These are phyloP conservation scores for Aspidiotus rigidus DNA, from an alignment of 2,888 invertebrate genomes.

Conservation along the genomic window DNA sequence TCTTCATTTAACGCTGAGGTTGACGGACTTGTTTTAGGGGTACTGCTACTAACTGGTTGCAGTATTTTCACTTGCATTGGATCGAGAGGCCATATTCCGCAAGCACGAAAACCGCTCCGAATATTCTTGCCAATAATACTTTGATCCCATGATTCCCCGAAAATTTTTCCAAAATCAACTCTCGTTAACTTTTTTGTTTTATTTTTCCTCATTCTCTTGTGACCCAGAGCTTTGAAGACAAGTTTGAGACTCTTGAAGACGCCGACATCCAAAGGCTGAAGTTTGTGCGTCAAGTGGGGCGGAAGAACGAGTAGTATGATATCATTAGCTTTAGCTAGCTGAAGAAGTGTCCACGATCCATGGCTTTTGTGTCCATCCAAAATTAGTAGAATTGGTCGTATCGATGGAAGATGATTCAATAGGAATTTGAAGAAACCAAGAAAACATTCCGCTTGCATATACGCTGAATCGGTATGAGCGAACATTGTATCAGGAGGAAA, in stretches of 20 bases:
- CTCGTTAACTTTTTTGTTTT: neutral
- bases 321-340: neutral
- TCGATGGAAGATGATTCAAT: neutral
- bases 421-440: neutral
- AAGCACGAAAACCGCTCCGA: too few relatives aligned
- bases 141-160: too few relatives aligned
- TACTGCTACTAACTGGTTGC: too few relatives aligned
- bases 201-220: neutral
- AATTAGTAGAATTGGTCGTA: neutral
- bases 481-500: neutral
- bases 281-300: neutral
- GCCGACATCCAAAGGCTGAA: neutral
- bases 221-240: neutral
- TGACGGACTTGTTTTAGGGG: too few relatives aligned
- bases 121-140: too few relatives aligned
- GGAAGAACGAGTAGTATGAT: neutral
- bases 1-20: too few relatives aligned
- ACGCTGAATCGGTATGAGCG: neutral
- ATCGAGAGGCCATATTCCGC: too few relatives aligned
- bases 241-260: neutral
- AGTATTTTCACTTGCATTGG: too few relatives aligned
- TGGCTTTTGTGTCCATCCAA: neutral
- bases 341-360: neutral
- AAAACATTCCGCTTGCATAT: neutral
- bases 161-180: neutral